Conservation (phyloP, 2,888 invertebrate species). For the Caenorhabditis uteleia region DNA sequence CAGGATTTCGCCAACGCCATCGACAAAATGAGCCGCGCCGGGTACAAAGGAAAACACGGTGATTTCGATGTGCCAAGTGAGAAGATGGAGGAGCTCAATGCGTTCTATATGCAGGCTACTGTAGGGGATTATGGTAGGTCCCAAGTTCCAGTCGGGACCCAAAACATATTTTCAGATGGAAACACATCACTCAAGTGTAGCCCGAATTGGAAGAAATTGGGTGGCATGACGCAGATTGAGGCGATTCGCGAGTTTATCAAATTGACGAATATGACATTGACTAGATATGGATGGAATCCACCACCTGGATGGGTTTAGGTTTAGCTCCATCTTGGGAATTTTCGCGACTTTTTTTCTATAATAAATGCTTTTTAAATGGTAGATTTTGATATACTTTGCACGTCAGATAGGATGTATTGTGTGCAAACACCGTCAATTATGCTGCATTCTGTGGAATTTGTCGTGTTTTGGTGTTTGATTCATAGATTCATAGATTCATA, state of each 20-base stretch:
- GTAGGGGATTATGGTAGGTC: constrained; percentile 53
- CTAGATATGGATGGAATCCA: constrained; percentile 63
- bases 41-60: constrained; percentile 61
- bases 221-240: constrained; percentile 45
- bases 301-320: constrained; percentile 54
- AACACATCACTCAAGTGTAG: constrained; percentile 43
- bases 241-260: constrained; percentile 56
- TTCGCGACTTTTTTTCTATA: background rate
- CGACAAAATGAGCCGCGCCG: constrained; percentile 57
- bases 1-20: constrained; percentile 60
- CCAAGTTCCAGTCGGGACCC: background rate
- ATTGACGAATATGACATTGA: constrained; percentile 51
- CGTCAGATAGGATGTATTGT: no score
- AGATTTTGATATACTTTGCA: no score
- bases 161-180: constrained; percentile 41
- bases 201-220: constrained; percentile 45
- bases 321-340: background rate
- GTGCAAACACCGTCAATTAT: no score
- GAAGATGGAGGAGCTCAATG: constrained; percentile 44
- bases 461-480: no score
- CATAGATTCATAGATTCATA: no score
- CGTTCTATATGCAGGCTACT: constrained; percentile 55
- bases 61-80: constrained; percentile 56
- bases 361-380: background rate
- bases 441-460: no score